Percentiles rank a stretch among this genome's conserved stretches.
phyloP scores from a whole-genome alignment of 2,113 vertebrate species.

The Esox niger region DNA sequence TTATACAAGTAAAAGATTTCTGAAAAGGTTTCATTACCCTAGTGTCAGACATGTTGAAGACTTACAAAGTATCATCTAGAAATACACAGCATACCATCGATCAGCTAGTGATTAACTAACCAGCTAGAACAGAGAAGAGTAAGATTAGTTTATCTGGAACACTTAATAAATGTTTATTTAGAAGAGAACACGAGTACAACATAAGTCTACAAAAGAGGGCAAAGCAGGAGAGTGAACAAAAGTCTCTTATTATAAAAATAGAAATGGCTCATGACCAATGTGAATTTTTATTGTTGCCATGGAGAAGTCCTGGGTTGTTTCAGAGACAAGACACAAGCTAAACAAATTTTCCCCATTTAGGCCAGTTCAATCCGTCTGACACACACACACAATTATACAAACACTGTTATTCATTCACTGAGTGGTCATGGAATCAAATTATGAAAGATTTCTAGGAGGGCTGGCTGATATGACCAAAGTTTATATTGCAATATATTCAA shows the following conservation, averaged over 20 bases:
- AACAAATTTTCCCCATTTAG: not conserved
- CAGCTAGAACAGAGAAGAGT: no score
- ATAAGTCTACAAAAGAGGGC: not conserved
- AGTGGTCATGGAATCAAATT: not conserved
- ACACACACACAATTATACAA: not conserved
- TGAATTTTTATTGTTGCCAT: conserved; percentile 14
- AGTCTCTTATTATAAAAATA: conserved; percentile 13
- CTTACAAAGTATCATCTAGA: not conserved
- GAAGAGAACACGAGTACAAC: not conserved
- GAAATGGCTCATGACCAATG: conserved; percentile 11
- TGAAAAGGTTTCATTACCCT: not conserved
- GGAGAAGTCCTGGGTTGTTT: not conserved
- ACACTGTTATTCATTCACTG: not conserved
- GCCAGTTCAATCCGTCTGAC: conserved; percentile 1
- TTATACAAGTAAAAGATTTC: no score
- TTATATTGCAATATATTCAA: no score
- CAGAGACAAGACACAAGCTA: conserved; percentile 1
- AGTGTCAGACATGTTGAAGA: not conserved
- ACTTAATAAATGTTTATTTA: not conserved
- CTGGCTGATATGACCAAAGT: no score
- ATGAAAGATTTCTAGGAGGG: not conserved
- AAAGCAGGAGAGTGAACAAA: not conserved
- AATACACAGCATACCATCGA: not conserved
- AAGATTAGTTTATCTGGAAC: not conserved
- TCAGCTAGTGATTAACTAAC: not conserved